Base-by-base conservation (phyloP, 2,797 vertebrate genomes). In the Phylloscopus collybita region DNA sequence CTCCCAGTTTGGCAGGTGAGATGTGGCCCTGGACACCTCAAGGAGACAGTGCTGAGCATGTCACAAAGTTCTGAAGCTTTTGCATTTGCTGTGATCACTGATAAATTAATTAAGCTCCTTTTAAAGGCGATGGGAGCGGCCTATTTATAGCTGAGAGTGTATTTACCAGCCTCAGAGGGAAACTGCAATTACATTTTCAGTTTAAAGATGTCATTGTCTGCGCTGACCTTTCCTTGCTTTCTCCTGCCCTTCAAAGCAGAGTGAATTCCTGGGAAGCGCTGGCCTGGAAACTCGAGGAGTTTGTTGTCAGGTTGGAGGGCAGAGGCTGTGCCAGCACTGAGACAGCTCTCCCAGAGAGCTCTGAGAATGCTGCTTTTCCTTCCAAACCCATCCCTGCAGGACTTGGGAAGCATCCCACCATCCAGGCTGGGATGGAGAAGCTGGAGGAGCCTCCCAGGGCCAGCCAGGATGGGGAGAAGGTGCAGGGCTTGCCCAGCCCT, bases 71-170 rank as follows among this genome's bases (percentile, higher is more conserved):
- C 34, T n/a, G 59, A 7, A 15, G 82, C 70, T 40, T 40, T 40
- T 60, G 29, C 44, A 16, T 69, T 86, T 75, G 36, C 76, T 34
- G n/a, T 29, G 67, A 88, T 85, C 18, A 4, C 80, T 29, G 34
- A 73, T 92, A 95, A 97, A 82, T 61, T 57, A 95, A 95, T 96
- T 94, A 94, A 80, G 74, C 69, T 66, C 14, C 86, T 72, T 71
- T 57, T 76, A 42, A 56, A 92, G 87, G 90, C 8, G 51, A 78
- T 89, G 67, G 90, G 42, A 91, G 78, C 0, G 6, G 64, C 60
- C 94, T 96, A 91, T 95, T 93, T 89, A 95, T 93, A 94, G 84
- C 18, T 29, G 56, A 54, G 32, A 81, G 60, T 1, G 0, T 76
- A 76, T 91, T 95, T 92, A 80, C 64, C 80, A 93, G 78, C 83